Evolutionary conservation across 2,888 invertebrate species (phyloP).

Genomic region (Chloroclystis v-ata): DNA sequence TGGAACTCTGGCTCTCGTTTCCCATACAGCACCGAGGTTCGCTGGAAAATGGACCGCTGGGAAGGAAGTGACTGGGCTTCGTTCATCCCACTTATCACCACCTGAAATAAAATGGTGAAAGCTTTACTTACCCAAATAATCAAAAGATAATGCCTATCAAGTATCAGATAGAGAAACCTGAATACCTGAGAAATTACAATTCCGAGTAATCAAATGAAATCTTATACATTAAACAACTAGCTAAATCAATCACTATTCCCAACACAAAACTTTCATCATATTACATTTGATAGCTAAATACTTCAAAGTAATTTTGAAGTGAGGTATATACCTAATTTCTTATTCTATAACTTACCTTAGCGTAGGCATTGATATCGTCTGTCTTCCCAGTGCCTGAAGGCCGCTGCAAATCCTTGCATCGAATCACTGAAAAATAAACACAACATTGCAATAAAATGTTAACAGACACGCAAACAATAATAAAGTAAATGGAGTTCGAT

Average conservation of each 20-base stretch:
- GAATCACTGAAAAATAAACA: conserved; percentile 81
- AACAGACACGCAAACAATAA: conserved; percentile 3
- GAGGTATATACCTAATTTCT: too few relatives aligned
- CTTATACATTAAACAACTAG: too few relatives aligned
- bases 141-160: too few relatives aligned
- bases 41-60: conserved; percentile 81
- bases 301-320: too few relatives aligned
- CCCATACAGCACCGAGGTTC: conserved; percentile 89
- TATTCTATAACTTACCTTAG: conserved; percentile 82
- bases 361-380: conserved; percentile 86
- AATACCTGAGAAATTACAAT: too few relatives aligned
- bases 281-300: too few relatives aligned
- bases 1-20: conserved; percentile 88
- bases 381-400: conserved; percentile 82
- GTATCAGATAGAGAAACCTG: too few relatives aligned
- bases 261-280: too few relatives aligned
- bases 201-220: too few relatives aligned
- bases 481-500: conserved; percentile 42
- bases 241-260: too few relatives aligned
- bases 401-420: conserved; percentile 85
- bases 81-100: conserved; percentile 72
- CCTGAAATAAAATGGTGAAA: conserved; percentile 53
- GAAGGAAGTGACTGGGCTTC: conserved; percentile 62
- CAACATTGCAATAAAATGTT: too few relatives aligned
- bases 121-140: too few relatives aligned